Evolutionary conservation across 1,140 invertebrate genomes (phyloP).

Genomic region (Lithobius niger): DNA sequence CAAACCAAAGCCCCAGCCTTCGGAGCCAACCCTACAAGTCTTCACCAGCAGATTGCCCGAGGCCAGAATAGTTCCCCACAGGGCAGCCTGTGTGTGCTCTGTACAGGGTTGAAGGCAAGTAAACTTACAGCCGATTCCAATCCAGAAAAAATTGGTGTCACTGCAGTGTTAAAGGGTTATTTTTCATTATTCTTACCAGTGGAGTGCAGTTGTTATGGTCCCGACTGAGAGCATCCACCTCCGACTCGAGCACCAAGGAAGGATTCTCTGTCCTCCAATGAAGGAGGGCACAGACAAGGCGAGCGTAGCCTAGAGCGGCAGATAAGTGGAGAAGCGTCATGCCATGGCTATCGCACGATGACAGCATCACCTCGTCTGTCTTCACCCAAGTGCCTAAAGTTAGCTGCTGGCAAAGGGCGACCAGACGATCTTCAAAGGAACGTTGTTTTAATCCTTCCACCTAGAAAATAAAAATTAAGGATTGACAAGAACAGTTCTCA

Average conservation of each 20-base stretch:
- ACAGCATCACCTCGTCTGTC: slow-evolving; percentile 28
- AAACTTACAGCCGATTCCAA: no score
- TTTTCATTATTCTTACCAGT: slow-evolving; percentile 43
- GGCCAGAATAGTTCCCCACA: no score
- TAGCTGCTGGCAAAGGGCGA: slow-evolving; percentile 59
- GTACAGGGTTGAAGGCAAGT: no score
- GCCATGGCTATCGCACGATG: slow-evolving; percentile 36
- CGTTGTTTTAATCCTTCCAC: slow-evolving; percentile 15
- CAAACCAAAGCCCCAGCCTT: no score
- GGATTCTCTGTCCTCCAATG: slow-evolving; percentile 80
- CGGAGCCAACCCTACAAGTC: no score
- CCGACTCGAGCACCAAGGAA: slow-evolving; percentile 67
- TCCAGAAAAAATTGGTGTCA: no score
- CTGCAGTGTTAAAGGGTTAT: no score
- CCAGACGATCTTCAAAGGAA: slow-evolving; percentile 67
- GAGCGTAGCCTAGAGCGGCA: slow-evolving; percentile 68
- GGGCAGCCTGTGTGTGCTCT: no score
- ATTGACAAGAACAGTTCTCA: no score
- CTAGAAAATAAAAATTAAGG: neutral
- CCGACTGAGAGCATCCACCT: slow-evolving; percentile 78
- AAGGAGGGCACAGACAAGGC: slow-evolving; percentile 55
- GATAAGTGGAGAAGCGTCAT: slow-evolving; percentile 80
- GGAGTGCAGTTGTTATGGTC: slow-evolving; percentile 80
- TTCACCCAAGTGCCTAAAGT: slow-evolving; percentile 42
- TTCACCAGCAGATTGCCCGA: no score